Percentiles rank a stretch among this genome's conserved stretches.
Evolutionary conservation across 2,888 invertebrate genomes (phyloP).

Genomic region (Leucophora obtusa): DNA sequence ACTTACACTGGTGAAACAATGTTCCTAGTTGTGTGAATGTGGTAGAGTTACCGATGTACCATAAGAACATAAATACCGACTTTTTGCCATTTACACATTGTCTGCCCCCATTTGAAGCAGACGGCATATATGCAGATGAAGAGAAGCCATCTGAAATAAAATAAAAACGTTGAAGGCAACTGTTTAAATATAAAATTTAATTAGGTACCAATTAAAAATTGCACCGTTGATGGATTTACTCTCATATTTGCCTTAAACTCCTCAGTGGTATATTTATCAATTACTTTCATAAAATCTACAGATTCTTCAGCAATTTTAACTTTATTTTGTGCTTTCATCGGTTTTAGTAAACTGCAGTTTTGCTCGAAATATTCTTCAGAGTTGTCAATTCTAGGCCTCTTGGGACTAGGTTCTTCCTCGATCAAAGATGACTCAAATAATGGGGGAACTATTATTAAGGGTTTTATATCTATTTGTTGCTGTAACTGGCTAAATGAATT

Average conservation of each 20-base stretch:
- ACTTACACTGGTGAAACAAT: constrained; percentile 53
- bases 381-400: too few relatives aligned
- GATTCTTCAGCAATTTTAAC: too few relatives aligned
- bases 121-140: background rate
- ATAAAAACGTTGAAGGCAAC: background rate
- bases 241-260: background rate
- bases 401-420: too few relatives aligned
- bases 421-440: too few relatives aligned
- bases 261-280: background rate
- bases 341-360: too few relatives aligned
- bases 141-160: background rate
- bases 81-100: constrained; percentile 16
- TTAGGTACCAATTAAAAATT: background rate
- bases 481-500: too few relatives aligned
- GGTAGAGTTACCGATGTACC: constrained; percentile 54
- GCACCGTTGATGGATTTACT: background rate
- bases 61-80: constrained; percentile 53
- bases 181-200: background rate
- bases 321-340: too few relatives aligned
- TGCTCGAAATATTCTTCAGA: too few relatives aligned
- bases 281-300: background rate
- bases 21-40: constrained; percentile 48
- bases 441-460: too few relatives aligned
- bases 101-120: constrained; percentile 31
- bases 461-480: too few relatives aligned